phyloP scores from a whole-genome alignment of 2,888 invertebrate genomes.

The Biston betularia region DNA sequence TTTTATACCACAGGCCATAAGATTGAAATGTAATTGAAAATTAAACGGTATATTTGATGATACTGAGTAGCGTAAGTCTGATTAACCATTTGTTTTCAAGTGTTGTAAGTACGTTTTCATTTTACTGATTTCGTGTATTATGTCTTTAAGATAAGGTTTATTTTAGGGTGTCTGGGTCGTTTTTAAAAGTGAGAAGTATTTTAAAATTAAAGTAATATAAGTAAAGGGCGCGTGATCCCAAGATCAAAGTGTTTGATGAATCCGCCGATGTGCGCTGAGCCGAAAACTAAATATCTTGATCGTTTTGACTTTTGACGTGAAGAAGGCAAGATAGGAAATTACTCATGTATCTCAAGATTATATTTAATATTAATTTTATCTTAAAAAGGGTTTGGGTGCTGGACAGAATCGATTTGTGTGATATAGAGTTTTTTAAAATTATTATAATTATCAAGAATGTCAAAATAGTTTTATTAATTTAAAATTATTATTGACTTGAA shows the following conservation, averaged over 20 bases:
- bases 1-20: constrained; percentile 4
- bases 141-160: constrained; percentile 32
- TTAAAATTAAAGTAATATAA: constrained; percentile 74
- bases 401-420: constrained; percentile 23
- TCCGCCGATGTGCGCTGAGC: constrained; percentile 63
- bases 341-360: constrained; percentile 21
- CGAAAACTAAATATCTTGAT: constrained; percentile 66
- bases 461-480: no score
- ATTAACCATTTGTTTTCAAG: constrained; percentile 37
- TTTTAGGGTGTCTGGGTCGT: constrained; percentile 43
- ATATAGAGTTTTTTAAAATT: not conserved
- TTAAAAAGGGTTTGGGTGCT: constrained; percentile 25
- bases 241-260: constrained; percentile 81
- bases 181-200: constrained; percentile 57
- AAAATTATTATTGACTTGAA: no score
- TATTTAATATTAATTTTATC: constrained; percentile 27
- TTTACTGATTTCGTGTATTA: constrained; percentile 25
- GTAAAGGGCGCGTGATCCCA: constrained; percentile 79
- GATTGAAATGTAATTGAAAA: constrained; percentile 34
- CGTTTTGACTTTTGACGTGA: constrained; percentile 54
- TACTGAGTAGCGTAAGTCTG: constrained; percentile 16
- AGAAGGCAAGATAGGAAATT: constrained; percentile 26
- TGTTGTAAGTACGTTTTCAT: constrained; percentile 31
- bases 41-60: constrained; percentile 23
- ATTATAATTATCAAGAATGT: no score